phyloP scores from a whole-genome alignment of 2,113 vertebrate species.

The Bettongia penicillata region DNA sequence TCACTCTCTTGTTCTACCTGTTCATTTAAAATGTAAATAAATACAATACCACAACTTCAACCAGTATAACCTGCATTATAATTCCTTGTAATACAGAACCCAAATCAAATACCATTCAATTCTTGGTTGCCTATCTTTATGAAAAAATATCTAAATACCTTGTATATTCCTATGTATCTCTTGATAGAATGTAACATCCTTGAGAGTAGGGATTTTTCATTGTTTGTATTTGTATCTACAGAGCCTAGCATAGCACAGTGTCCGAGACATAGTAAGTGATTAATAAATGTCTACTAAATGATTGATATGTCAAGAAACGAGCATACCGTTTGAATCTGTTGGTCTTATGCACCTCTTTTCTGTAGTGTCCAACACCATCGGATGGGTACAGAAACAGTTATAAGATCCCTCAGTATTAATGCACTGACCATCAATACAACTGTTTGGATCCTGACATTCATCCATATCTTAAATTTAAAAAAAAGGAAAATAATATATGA shows the following conservation, averaged over 20 bases:
- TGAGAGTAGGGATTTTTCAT: not conserved
- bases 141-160: slow-evolving; percentile 28
- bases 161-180: not conserved
- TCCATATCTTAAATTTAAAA: slow-evolving; percentile 89
- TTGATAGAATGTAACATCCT: not conserved
- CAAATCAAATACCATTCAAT: not conserved
- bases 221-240: not conserved
- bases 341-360: slow-evolving; percentile 87
- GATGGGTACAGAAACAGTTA: slow-evolving; percentile 93
- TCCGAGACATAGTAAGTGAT: not conserved
- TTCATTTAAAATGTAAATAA: not conserved
- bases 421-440: slow-evolving; percentile 92
- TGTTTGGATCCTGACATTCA: slow-evolving; percentile 93
- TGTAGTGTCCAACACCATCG: slow-evolving; percentile 88
- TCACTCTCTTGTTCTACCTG: not conserved
- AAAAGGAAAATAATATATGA: slow-evolving; percentile 71
- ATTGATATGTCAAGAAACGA: slow-evolving; percentile 49
- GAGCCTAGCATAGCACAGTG: not conserved
- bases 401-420: slow-evolving; percentile 95
- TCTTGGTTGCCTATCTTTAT: slow-evolving; percentile 4
- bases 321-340: slow-evolving; percentile 87
- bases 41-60: not conserved
- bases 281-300: not conserved
- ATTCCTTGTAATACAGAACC: not conserved
- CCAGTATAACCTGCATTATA: not conserved